Evolutionary conservation across 1,140 invertebrate genomes (phyloP), one percentile per base, ranked within the genome.

Genomic region (Anastrepha ludens): DNA sequence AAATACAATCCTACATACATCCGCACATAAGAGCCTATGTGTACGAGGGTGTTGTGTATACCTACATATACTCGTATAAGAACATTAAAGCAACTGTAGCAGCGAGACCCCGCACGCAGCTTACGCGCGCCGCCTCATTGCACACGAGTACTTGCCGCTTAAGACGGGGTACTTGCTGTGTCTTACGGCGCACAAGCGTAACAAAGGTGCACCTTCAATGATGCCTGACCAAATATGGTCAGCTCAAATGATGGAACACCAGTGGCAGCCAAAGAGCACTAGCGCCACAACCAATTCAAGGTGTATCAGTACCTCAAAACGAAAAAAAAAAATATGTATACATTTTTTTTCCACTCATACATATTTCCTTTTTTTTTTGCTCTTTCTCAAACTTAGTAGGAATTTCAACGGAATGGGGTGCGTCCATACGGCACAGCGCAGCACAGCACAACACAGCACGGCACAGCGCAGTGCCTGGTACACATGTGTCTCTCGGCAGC

Each of bases 171-270:
- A 81, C 74, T 81, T 81, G 74, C 74, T 81, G 74, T 15, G 47
- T 58, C 47, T 60, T 86, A 7, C 29, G 15, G 55, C 59, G 29
- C 55, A 59, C 90, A 91, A 92, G 91, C 91, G 91, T 92, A 92
- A 92, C 91, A 91, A 92, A 92, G 91, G 91, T 92, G 91, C 91
- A 92, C 91, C 91, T 92, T 92, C 91, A 92, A 91, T 92, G 91
- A 92, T 92, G 91, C 91, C 90, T 92, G 91, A 92, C 91, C 91
- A 91, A 91, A 92, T 90, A 92, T 91, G 91, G 91, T 88, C 88
- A 85, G 88, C 89, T 90, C 89, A 58, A 65, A 70, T 70, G 60
- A 50, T 86, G 86, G 60, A 65, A 65, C 86, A 86, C 60, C 64
- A n/a, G 44, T 86, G 62, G 86, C 50, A 70, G 47, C 13, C 86